Conservation (phyloP, 2,113 vertebrate species). For the Setophaga petechia region DNA sequence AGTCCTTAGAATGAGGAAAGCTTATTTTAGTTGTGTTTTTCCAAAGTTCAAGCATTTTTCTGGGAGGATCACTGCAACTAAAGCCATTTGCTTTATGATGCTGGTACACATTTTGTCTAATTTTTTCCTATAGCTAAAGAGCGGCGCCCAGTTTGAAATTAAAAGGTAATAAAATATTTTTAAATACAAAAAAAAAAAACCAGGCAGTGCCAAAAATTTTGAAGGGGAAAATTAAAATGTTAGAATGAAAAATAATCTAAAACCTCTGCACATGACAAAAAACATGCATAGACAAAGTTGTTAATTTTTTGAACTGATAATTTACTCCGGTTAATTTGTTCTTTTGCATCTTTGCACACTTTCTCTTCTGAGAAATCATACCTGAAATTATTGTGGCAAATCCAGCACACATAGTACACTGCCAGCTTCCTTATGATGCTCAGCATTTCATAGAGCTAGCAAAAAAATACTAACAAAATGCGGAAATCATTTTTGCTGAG, state of each 20-base stretch:
- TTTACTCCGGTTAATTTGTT: neutral
- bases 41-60: neutral
- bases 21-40: neutral
- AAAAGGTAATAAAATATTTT: neutral
- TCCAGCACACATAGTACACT: neutral
- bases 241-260: neutral
- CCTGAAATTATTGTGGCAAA: constrained; percentile 31
- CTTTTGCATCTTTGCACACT: neutral
- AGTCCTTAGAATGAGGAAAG: neutral
- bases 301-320: neutral
- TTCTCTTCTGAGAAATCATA: neutral
- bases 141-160: neutral
- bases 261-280: neutral
- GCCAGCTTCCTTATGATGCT: neutral
- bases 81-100: neutral
- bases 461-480: neutral
- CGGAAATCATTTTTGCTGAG: neutral
- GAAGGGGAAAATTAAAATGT: neutral
- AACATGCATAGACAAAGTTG: neutral
- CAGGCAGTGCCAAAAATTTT: neutral
- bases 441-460: neutral
- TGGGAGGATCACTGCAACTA: neutral
- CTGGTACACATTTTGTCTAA: neutral
- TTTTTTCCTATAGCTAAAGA: neutral
- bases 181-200: neutral